Evolutionary conservation across 2,888 invertebrate species (phyloP).

Genomic region (Neoscelio sp.): DNA sequence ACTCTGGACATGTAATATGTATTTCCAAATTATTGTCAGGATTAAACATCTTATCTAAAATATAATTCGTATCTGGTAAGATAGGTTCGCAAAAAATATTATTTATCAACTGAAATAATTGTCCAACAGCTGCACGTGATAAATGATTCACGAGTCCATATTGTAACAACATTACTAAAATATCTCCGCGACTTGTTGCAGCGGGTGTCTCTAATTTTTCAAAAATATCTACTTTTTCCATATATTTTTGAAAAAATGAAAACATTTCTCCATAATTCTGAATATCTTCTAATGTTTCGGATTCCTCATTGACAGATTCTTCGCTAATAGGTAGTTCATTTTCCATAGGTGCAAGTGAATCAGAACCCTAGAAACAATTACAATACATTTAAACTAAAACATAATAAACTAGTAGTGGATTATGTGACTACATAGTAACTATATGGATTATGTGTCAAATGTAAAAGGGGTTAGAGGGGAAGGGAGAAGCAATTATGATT

Average conservation of each 20-base stretch:
- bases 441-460: too few relatives aligned
- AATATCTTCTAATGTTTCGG: too few relatives aligned
- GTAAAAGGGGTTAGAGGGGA: too few relatives aligned
- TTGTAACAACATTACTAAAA: background rate
- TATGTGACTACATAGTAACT: too few relatives aligned
- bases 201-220: background rate
- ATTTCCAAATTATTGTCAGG: background rate
- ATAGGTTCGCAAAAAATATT: background rate
- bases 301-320: too few relatives aligned
- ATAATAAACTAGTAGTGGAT: too few relatives aligned
- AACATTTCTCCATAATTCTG: background rate
- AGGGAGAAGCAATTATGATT: too few relatives aligned
- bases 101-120: background rate
- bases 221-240: background rate
- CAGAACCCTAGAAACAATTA: too few relatives aligned
- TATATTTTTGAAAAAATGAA: background rate
- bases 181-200: background rate
- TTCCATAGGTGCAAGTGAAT: too few relatives aligned
- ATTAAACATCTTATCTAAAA: conserved; percentile 10
- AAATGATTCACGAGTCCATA: conserved; percentile 5
- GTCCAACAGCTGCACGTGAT: background rate
- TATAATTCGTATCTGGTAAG: conserved; percentile 2
- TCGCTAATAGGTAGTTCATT: too few relatives aligned
- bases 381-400: too few relatives aligned
- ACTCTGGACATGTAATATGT: conserved; percentile 3